These are phyloP conservation scores for Phengaris arion DNA, from an alignment of 2,888 invertebrate genomes.

Conservation along the genomic window DNA sequence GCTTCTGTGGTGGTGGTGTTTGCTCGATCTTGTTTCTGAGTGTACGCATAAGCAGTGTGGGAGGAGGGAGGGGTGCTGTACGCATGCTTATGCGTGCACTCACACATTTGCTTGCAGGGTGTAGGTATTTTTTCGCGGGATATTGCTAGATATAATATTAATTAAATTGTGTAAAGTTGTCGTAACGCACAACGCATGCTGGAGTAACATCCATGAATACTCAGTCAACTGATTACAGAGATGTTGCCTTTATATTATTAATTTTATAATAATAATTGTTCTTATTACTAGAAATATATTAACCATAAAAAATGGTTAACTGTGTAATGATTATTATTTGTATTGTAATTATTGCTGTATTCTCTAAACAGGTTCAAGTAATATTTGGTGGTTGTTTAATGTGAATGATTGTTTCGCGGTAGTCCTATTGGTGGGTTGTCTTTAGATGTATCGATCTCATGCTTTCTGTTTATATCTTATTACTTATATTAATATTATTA, in stretches of 20 bases:
- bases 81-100: no score
- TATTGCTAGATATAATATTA: no score
- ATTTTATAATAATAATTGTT: background rate
- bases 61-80: no score
- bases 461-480: constrained; percentile 35
- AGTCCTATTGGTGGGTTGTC: constrained; percentile 42
- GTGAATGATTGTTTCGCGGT: constrained; percentile 30
- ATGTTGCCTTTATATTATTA: background rate
- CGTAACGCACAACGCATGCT: background rate
- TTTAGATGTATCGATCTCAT: constrained; percentile 42
- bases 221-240: background rate
- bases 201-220: background rate
- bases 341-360: background rate
- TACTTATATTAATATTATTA: constrained; percentile 22
- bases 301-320: background rate
- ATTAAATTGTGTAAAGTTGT: background rate
- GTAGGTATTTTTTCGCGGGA: no score
- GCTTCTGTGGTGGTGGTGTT: no score
- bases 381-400: background rate
- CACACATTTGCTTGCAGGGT: no score
- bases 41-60: no score
- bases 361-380: background rate
- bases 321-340: background rate
- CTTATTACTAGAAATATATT: background rate
- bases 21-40: no score